Evolutionary conservation across 2,113 vertebrate genomes (phyloP).

Genomic region (Pterophyllum scalare): DNA sequence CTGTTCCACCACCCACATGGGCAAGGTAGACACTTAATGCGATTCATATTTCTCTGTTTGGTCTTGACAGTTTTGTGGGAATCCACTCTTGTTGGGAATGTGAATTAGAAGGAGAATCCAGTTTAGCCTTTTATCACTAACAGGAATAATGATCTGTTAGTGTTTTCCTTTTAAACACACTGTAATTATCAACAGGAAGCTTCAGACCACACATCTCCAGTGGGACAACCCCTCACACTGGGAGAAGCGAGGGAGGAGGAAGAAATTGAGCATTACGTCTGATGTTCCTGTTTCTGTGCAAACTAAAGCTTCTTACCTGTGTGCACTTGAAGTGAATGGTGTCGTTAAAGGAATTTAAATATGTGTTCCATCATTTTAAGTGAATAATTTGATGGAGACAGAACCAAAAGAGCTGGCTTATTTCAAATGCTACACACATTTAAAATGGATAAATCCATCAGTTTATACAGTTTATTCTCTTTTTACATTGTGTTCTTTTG

Average conservation of each 20-base stretch:
- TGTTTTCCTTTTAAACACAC: constrained; percentile 39
- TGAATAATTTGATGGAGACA: not conserved
- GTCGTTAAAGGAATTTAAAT: not conserved
- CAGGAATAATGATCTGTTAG: constrained; percentile 35
- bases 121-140: constrained; percentile 12
- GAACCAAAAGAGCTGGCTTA: not conserved
- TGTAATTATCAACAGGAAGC: constrained; percentile 74
- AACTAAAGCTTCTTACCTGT: constrained; percentile 5
- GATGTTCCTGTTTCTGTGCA: constrained; percentile 9
- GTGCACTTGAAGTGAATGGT: not conserved
- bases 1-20: not conserved
- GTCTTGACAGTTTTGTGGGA: not conserved
- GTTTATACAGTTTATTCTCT: not conserved
- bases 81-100: not conserved
- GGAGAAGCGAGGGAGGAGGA: not conserved
- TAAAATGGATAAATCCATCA: not conserved
- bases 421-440: not conserved
- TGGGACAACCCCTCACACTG: not conserved
- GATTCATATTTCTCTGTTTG: not conserved
- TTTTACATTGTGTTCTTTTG: not conserved
- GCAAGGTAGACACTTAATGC: not conserved
- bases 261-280: constrained; percentile 20
- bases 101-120: not conserved
- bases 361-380: not conserved
- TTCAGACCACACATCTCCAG: constrained; percentile 47